These are phyloP conservation scores for Lagopus leucura DNA, from an alignment of 2,113 vertebrate genomes.

Conservation along the genomic window DNA sequence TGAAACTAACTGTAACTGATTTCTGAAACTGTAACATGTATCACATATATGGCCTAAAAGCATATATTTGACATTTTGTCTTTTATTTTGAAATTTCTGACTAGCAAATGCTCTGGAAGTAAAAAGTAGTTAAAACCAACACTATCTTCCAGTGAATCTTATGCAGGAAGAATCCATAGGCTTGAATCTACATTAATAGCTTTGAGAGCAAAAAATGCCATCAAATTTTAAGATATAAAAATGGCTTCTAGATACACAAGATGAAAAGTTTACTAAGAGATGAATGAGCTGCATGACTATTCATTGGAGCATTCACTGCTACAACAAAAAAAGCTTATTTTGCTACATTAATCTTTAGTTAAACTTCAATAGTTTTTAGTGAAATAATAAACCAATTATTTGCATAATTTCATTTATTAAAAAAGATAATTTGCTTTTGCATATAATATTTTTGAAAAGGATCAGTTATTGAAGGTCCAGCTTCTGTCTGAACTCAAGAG, in stretches of 20 bases:
- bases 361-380: not conserved
- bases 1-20: too few species aligned
- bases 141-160: not conserved
- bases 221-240: not conserved
- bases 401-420: not conserved
- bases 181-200: not conserved
- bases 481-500: not conserved
- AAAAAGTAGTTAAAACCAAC: not conserved
- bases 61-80: not conserved
- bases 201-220: not conserved
- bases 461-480: not conserved
- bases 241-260: not conserved
- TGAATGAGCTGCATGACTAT: not conserved
- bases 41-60: not conserved
- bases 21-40: too few species aligned
- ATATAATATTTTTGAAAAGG: not conserved
- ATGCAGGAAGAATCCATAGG: not conserved
- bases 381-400: not conserved
- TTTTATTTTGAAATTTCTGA: not conserved
- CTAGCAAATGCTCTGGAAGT: not conserved
- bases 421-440: not conserved
- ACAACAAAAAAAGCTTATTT: not conserved
- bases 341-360: not conserved
- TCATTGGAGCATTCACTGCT: not conserved
- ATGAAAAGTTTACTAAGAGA: not conserved